Conservation (phyloP, 2,113 vertebrate genomes). For the Typhlomys cinereus region DNA sequence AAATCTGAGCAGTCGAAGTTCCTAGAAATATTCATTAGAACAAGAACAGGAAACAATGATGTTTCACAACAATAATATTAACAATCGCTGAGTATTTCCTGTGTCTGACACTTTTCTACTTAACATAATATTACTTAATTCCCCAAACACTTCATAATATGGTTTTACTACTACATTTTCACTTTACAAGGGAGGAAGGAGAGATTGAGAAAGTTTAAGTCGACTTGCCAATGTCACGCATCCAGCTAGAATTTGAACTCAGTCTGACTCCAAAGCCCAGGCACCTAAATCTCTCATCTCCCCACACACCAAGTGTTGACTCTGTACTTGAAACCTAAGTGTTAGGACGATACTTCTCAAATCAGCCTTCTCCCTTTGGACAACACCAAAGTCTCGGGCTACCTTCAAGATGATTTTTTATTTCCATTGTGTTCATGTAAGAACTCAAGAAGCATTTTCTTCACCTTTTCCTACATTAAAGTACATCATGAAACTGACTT, state of each 20-base stretch:
- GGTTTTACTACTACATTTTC: conserved; percentile 37
- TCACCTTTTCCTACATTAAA: neutral
- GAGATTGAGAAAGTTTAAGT: conserved; percentile 52
- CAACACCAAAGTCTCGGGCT: neutral
- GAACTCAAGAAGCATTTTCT: neutral
- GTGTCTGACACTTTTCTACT: conserved; percentile 17
- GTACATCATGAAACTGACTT: conserved; percentile 13
- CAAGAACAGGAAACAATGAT: conserved; percentile 25
- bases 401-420: conserved; percentile 8
- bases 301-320: neutral
- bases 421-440: neutral
- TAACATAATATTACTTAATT: conserved; percentile 50
- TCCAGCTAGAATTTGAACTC: conserved; percentile 63
- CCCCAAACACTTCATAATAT: neutral
- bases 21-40: conserved; percentile 45
- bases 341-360: conserved; percentile 36
- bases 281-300: conserved; percentile 22
- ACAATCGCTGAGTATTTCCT: conserved; percentile 19
- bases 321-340: conserved; percentile 34
- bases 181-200: conserved; percentile 54
- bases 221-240: conserved; percentile 35
- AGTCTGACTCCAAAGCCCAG: conserved; percentile 47
- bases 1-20: conserved; percentile 4
- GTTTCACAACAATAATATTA: conserved; percentile 41
- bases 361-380: neutral